A percentile compares a stretch with the other conserved stretches of the same genome.
These are phyloP conservation scores for Sorex fumeus DNA, from an alignment of 2,113 vertebrate species.

Conservation along the genomic window DNA sequence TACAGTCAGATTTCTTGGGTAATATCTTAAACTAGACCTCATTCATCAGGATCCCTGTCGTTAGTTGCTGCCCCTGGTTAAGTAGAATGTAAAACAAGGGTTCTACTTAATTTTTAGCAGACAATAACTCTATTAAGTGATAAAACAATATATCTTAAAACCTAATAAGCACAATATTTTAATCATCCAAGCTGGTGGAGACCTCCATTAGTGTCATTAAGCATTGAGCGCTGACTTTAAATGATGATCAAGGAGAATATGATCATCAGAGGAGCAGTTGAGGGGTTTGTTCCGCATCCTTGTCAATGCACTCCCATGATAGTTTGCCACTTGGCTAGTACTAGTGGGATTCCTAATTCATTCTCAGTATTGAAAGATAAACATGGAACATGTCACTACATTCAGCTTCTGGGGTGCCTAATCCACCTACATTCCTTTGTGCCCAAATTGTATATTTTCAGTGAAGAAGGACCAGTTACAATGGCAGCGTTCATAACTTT, in stretches of 20 bases:
- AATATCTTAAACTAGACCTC: conserved; percentile 33
- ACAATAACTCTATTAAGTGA: conserved; percentile 3
- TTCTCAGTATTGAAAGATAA: neutral
- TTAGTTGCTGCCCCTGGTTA: neutral
- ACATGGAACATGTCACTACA: neutral
- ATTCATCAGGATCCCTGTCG: neutral
- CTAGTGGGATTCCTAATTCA: neutral
- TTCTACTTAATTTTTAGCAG: conserved; percentile 43
- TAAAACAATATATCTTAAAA: conserved; percentile 24
- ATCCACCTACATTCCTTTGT: neutral
- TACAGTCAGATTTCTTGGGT: conserved; percentile 31
- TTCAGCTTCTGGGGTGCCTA: neutral
- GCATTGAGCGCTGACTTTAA: conserved; percentile 24
- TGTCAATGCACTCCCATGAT: neutral
- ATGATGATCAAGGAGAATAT: neutral
- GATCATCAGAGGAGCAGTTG: neutral
- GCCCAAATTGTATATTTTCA: neutral
- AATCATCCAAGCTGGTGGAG: neutral
- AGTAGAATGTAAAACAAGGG: conserved; percentile 40
- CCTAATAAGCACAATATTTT: conserved; percentile 3
- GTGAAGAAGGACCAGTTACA: neutral
- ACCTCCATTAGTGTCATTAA: neutral
- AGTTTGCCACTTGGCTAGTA: neutral
- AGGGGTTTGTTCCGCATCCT: neutral
- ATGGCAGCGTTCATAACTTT: neutral